A percentile compares a stretch with the other conserved stretches of the same genome.
phyloP scores from a whole-genome alignment of 2,797 vertebrate species.

The Hephaestus fuliginosus region DNA sequence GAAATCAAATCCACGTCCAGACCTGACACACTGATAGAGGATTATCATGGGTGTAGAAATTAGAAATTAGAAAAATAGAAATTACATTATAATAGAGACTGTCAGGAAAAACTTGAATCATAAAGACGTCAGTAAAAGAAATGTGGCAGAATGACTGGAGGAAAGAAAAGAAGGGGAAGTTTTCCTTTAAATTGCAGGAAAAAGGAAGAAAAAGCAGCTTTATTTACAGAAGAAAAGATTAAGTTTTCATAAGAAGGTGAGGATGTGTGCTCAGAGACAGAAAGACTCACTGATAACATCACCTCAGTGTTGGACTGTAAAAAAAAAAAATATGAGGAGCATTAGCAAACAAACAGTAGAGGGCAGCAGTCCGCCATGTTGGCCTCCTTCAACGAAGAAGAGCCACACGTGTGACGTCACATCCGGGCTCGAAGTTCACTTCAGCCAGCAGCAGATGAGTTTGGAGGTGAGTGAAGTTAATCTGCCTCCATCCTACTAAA shows the following conservation, averaged over 20 bases:
- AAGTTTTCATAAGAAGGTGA: not conserved
- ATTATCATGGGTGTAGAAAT: too few species aligned
- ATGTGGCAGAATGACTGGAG: not conserved
- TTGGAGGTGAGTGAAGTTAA: fast-evolving
- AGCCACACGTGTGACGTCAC: not conserved
- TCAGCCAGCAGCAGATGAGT: fast-evolving
- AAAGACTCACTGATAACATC: not conserved
- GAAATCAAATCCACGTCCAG: too few species aligned
- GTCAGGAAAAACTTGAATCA: not conserved
- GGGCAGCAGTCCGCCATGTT: not conserved
- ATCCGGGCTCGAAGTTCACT: not conserved
- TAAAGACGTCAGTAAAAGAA: not conserved
- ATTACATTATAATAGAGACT: not conserved
- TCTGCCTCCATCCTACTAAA: slow-evolving; percentile 45
- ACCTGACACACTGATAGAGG: too few species aligned
- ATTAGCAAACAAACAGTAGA: not conserved
- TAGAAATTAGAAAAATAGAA: not conserved
- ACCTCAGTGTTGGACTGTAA: not conserved
- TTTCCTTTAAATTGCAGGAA: not conserved
- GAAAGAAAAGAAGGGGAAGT: not conserved
- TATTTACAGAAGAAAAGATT: not conserved
- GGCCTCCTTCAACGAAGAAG: too few species aligned
- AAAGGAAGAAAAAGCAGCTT: not conserved
- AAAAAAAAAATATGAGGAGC: not conserved
- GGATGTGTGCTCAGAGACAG: not conserved